These are phyloP conservation scores for Strigamia maritima DNA, from an alignment of 2,888 invertebrate species.

Conservation along the genomic window DNA sequence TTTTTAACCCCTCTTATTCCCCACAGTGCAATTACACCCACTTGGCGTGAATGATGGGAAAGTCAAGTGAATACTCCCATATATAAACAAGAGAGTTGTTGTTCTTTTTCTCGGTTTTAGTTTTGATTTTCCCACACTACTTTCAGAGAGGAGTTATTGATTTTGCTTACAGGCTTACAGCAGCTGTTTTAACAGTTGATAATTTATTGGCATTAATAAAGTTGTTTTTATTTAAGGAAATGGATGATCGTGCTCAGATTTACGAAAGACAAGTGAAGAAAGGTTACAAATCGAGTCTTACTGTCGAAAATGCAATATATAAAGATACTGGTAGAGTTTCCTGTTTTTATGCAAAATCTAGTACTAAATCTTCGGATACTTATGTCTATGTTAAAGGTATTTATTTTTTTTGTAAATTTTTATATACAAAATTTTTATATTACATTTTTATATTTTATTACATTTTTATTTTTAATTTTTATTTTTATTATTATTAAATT, in stretches of 20 bases:
- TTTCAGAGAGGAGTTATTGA: neutral
- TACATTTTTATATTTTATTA: too few species aligned
- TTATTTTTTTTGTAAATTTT: too few species aligned
- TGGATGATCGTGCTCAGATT: neutral
- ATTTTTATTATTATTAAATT: too few species aligned
- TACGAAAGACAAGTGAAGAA: slow-evolving; percentile 1
- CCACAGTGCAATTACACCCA: neutral
- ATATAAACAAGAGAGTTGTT: neutral
- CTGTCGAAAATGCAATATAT: neutral
- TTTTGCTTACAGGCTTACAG: too few species aligned
- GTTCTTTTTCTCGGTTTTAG: neutral
- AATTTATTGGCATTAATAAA: too few species aligned
- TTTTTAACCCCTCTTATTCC: neutral
- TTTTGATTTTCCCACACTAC: neutral
- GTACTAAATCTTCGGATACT: neutral
- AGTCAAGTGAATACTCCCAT: neutral
- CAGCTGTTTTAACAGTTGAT: neutral
- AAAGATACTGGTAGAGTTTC: slow-evolving; percentile 3
- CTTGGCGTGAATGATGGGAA: neutral
- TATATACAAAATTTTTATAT: too few species aligned
- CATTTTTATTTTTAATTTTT: too few species aligned
- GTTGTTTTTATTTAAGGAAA: neutral
- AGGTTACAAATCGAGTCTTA: slow-evolving; percentile 12
- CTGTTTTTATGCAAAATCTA: neutral
- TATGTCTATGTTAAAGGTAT: slow-evolving; percentile 33